These are phyloP conservation scores for Drepana arcuata DNA, from an alignment of 1,140 invertebrate species.

Conservation along the genomic window DNA sequence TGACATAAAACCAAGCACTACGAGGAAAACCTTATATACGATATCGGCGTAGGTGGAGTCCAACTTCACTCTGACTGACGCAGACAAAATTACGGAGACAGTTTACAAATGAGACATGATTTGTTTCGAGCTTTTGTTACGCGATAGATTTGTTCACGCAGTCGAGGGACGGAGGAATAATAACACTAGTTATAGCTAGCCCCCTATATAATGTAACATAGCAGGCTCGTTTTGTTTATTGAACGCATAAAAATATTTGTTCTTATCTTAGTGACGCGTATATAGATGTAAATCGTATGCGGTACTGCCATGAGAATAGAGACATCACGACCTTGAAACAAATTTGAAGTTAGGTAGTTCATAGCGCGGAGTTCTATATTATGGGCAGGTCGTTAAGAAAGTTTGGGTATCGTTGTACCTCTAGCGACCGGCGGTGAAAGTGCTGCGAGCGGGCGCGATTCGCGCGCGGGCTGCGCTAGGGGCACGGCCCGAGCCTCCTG, in stretches of 20 bases:
- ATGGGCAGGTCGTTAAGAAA: constrained; percentile 56
- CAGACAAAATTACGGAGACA: constrained; percentile 35
- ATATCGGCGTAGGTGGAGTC: constrained; percentile 53
- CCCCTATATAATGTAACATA: too few relatives aligned
- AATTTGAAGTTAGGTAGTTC: constrained; percentile 53
- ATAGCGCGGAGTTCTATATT: constrained; percentile 42
- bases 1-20: constrained; percentile 57
- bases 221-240: too few relatives aligned
- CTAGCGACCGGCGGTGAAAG: constrained; percentile 83
- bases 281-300: too few relatives aligned
- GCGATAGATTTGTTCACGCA: constrained; percentile 7
- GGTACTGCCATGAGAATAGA: too few relatives aligned
- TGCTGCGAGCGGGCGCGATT: constrained; percentile 64
- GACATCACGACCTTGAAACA: constrained; percentile 58
- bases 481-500: constrained; percentile 82
- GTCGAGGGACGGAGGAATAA: constrained; percentile 9
- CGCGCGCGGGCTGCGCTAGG: constrained; percentile 62
- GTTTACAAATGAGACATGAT: constrained; percentile 33
- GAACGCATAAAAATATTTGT: too few relatives aligned
- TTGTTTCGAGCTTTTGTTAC: constrained; percentile 23
- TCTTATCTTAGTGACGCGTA: too few relatives aligned
- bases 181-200: constrained; percentile 9
- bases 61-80: constrained; percentile 26
- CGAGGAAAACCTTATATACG: constrained; percentile 59
- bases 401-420: constrained; percentile 73